These are phyloP conservation scores for Zeuzera pyrina DNA, from an alignment of 2,888 invertebrate species.

Conservation along the genomic window DNA sequence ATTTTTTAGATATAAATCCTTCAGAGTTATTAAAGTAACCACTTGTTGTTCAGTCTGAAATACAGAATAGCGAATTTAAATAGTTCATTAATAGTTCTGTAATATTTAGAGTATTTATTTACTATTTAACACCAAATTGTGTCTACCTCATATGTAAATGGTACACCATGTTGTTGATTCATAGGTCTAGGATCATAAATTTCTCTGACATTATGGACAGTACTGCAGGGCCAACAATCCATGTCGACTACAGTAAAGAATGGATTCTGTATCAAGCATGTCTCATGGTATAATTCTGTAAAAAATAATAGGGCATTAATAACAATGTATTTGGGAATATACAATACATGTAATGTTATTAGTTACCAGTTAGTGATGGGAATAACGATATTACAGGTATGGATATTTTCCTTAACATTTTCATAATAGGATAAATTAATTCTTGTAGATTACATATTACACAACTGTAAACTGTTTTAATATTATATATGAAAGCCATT, in stretches of 20 bases:
- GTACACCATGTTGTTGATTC: constrained; percentile 45
- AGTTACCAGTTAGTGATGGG: constrained; percentile 80
- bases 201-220: constrained; percentile 78
- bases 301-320: constrained; percentile 22
- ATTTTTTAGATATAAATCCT: constrained; percentile 73
- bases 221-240: constrained; percentile 88
- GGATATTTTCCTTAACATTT: constrained; percentile 79
- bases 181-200: constrained; percentile 68
- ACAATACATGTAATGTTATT: constrained; percentile 3
- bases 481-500: constrained; percentile 57
- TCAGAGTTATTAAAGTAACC: constrained; percentile 69
- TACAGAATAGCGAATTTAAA: too few relatives aligned
- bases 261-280: constrained; percentile 87
- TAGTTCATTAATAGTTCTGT: constrained; percentile 3
- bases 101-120: not conserved
- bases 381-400: constrained; percentile 84
- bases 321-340: constrained; percentile 1
- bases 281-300: constrained; percentile 86
- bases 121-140: not conserved
- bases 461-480: constrained; percentile 76
- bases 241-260: constrained; percentile 86
- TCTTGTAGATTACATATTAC: constrained; percentile 83
- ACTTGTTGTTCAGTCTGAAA: constrained; percentile 75
- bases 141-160: constrained; percentile 71
- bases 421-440: constrained; percentile 86